Conservation (phyloP, 2,888 invertebrate species). For the Nipponacmea schrenckii region DNA sequence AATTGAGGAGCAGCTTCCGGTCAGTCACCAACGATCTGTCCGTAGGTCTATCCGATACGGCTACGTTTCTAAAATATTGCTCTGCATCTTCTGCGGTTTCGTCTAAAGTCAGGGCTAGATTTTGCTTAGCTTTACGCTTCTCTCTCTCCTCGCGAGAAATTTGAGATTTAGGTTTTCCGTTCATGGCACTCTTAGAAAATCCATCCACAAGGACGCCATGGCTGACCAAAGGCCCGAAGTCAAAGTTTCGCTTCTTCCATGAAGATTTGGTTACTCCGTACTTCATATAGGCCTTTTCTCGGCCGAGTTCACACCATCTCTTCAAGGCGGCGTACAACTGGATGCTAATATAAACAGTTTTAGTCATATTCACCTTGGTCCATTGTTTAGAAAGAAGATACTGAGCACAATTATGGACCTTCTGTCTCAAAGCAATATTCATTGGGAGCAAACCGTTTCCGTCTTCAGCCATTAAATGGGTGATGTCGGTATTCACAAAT, state of each 20-base stretch:
- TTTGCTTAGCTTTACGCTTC: conserved; percentile 33
- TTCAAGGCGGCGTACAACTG: conserved; percentile 58
- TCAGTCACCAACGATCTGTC: background rate
- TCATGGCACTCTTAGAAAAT: conserved; percentile 56
- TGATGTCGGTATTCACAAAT: conserved; percentile 62
- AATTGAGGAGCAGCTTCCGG: background rate
- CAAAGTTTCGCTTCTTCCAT: conserved; percentile 43
- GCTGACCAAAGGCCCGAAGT: conserved; percentile 53
- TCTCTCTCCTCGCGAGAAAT: conserved; percentile 22
- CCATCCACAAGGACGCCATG: conserved; percentile 60
- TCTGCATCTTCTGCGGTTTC: conserved; percentile 48
- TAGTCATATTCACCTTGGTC: conserved; percentile 60
- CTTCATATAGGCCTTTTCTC: conserved; percentile 55
- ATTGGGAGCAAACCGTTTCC: conserved; percentile 61
- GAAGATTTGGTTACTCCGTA: conserved; percentile 59
- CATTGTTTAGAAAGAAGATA: conserved; percentile 66
- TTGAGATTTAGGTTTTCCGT: conserved; percentile 45
- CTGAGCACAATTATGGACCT: conserved; percentile 62
- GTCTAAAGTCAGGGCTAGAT: conserved; percentile 17
- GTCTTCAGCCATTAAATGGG: conserved; percentile 61
- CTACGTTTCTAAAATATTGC: conserved; percentile 52
- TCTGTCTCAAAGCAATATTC: conserved; percentile 61
- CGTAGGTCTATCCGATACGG: conserved; percentile 27
- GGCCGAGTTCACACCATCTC: conserved; percentile 61
- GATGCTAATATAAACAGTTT: conserved; percentile 44